Conservation (phyloP, 2,113 vertebrate species). For the Octodon degus region DNA sequence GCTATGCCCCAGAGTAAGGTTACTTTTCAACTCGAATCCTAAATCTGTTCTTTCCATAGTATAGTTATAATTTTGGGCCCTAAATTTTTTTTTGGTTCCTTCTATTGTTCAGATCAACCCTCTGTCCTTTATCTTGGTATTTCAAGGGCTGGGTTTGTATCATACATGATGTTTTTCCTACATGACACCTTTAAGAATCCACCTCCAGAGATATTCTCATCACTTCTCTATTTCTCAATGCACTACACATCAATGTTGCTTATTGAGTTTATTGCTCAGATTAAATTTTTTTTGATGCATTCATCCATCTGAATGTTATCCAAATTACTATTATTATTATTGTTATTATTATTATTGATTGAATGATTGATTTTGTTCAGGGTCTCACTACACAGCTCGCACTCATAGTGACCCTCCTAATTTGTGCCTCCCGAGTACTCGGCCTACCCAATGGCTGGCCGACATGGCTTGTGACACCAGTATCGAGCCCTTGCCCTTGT, state of each 20-base stretch:
- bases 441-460: no score
- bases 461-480: no score
- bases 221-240: neutral
- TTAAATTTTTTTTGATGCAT: neutral
- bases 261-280: neutral
- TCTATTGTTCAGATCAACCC: neutral
- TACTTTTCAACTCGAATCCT: neutral
- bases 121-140: neutral
- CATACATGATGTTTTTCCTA: neutral
- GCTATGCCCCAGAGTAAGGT: neutral
- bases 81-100: neutral
- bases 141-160: neutral
- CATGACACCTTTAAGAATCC: neutral
- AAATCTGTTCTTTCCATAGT: neutral
- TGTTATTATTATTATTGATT: no score
- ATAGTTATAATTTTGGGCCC: neutral
- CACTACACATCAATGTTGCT: neutral
- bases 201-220: neutral
- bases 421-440: no score
- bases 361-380: no score
- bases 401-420: no score
- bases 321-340: neutral
- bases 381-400: no score
- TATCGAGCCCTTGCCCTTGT: no score
- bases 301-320: neutral